These are phyloP conservation scores for Orchestes rusci DNA, from an alignment of 2,888 invertebrate genomes.

Conservation along the genomic window DNA sequence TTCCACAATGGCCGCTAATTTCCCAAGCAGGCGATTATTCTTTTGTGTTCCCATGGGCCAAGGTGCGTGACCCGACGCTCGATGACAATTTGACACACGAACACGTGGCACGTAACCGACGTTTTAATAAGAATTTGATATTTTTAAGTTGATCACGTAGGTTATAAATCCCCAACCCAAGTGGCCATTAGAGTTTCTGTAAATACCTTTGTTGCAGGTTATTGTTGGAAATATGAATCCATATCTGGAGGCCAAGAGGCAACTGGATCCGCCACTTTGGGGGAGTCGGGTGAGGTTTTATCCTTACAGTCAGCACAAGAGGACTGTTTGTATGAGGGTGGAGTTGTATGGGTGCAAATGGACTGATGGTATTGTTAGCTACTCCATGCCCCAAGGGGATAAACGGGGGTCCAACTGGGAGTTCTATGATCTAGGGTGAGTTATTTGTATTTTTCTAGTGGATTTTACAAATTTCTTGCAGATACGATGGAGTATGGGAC, in stretches of 20 bases:
- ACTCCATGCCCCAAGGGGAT: constrained; percentile 84
- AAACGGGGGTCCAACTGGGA: constrained; percentile 72
- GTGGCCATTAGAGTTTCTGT: too few relatives aligned
- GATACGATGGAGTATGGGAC: constrained; percentile 80
- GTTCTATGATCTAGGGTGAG: constrained; percentile 55
- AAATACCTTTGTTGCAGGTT: too few relatives aligned
- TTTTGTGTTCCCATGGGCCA: constrained; percentile 11
- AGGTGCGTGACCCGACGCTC: constrained; percentile 10
- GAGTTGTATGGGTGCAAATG: constrained; percentile 85
- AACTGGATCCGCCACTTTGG: constrained; percentile 76
- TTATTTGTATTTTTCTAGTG: neutral
- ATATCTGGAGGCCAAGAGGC: constrained; percentile 69
- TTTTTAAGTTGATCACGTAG: too few relatives aligned
- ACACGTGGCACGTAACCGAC: constrained; percentile 6
- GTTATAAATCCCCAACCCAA: too few relatives aligned
- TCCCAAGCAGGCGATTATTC: constrained; percentile 16
- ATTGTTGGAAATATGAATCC: constrained; percentile 80
- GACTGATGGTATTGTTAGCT: constrained; percentile 77
- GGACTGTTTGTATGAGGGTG: constrained; percentile 87
- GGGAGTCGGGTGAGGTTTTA: constrained; percentile 78
- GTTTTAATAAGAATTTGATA: too few relatives aligned
- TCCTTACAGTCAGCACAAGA: constrained; percentile 74
- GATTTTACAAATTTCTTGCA: constrained; percentile 31
- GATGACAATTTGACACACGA: constrained; percentile 14
- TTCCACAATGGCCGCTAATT: constrained; percentile 12